Evolutionary conservation across 1,140 invertebrate species (phyloP).

Genomic region (Brachionus angularis): DNA sequence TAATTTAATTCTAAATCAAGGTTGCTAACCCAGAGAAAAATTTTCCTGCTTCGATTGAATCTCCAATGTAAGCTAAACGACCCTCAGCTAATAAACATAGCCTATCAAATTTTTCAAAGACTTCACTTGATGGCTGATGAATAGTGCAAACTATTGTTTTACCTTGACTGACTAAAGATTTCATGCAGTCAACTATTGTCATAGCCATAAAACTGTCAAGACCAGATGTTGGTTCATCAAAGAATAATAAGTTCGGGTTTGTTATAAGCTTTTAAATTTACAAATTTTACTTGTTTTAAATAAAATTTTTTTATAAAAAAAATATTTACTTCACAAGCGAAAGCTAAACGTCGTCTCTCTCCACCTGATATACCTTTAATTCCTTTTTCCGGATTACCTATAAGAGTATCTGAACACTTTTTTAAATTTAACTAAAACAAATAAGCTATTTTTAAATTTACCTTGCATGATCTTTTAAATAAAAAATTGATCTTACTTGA

Average conservation of each 20-base stretch:
- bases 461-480: background rate
- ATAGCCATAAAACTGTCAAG: constrained; percentile 81
- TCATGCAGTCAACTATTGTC: constrained; percentile 74
- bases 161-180: constrained; percentile 69
- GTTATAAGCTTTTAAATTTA: constrained; percentile 65
- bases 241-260: constrained; percentile 88
- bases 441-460: background rate
- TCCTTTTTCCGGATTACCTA: constrained; percentile 51
- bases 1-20: no score
- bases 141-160: constrained; percentile 90
- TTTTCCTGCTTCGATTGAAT: background rate
- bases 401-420: constrained; percentile 25
- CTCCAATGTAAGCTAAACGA: constrained; percentile 18
- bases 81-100: constrained; percentile 34
- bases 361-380: constrained; percentile 90
- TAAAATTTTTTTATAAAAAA: background rate
- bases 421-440: constrained; percentile 25
- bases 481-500: background rate
- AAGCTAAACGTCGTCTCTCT: constrained; percentile 88
- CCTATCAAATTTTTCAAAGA: constrained; percentile 81
- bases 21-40: constrained; percentile 41
- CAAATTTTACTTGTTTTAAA: no score
- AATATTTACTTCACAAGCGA: constrained; percentile 75
- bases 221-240: constrained; percentile 68
- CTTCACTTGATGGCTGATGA: constrained; percentile 89